phyloP scores from a whole-genome alignment of 2,113 vertebrate species.

The Variabilichromis moorii region DNA sequence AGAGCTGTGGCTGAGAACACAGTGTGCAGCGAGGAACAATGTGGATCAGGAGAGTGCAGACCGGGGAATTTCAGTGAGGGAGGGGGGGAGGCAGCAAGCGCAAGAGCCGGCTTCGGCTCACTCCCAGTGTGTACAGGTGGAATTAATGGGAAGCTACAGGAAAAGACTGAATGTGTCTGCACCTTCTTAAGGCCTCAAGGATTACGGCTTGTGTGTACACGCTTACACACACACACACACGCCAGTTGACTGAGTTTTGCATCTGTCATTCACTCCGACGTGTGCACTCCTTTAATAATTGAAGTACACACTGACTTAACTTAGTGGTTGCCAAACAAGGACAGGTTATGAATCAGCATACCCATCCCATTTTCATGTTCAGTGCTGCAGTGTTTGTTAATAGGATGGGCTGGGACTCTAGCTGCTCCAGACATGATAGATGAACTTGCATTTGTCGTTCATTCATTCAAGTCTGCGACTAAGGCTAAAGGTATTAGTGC shows the following conservation, averaged over 20 bases:
- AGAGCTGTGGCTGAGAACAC: conserved; percentile 12
- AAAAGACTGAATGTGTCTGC: conserved; percentile 48
- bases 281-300: not conserved
- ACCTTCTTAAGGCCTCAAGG: conserved; percentile 43
- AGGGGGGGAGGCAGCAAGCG: conserved; percentile 44
- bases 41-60: conserved; percentile 7
- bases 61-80: conserved; percentile 39
- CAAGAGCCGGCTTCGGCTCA: conserved; percentile 49
- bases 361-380: not conserved
- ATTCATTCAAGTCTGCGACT: not conserved
- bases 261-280: not conserved
- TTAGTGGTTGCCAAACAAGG: not conserved
- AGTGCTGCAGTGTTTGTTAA: not conserved
- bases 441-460: not conserved
- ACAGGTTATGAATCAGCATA: conserved; percentile 7
- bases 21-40: not conserved
- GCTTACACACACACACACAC: not conserved
- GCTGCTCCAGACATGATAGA: not conserved
- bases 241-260: not conserved
- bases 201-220: conserved; percentile 37
- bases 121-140: conserved; percentile 65
- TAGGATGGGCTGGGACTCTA: not conserved
- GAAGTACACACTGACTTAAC: not conserved
- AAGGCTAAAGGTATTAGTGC: not conserved
- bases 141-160: conserved; percentile 66